Evolutionary conservation across 2,888 invertebrate species (phyloP), one percentile per base, ranked within the genome.

Genomic region (Dryobota labecula): DNA sequence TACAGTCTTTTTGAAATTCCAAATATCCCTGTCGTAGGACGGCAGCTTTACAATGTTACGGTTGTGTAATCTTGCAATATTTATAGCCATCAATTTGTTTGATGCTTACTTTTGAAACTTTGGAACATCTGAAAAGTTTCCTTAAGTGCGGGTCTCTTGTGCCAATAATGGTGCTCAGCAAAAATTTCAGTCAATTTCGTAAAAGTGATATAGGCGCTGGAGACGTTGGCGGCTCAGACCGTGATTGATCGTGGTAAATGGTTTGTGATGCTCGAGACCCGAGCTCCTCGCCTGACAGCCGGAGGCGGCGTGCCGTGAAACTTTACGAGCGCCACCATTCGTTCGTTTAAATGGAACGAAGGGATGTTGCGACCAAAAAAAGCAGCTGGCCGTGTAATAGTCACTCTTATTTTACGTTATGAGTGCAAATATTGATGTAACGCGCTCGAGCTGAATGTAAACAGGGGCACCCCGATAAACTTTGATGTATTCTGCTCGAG

Each of bases 161-260:
- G 82, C 74, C 81, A 86, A 85, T 78, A 84, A 84, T 78, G 82
- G 84, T 85, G 84, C 82, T 91, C 87, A 89, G 90, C 88, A 87
- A 88, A 90, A 92, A 90, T 88, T 90, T 89, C 88, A 89, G 89
- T 88, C 90, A 89, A 91, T 92, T 90, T 89, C 86, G 87, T 89
- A 90, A 93, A 93, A 92, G 92, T 91, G 91, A 91, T 92, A 90
- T 89, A 91, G 89, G 89, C 89, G 84, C 84, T 78, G 84, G 85
- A 90, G 91, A 90, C 88, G 87, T 83, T 83, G 83, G 85, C 84
- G 86, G 86, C 87, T 88, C 86, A 86, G 73, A 72, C 73, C 83
- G 92, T 93, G 93, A 94, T 93, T 93, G 94, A 93, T 94, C 89
- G 91, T 87, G 88, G 92, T 90, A 93, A 94, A 93, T 92, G 92